Percentiles rank a stretch among this genome's conserved stretches.
Evolutionary conservation across 2,888 invertebrate species (phyloP).

Genomic region (Troilus luridus): DNA sequence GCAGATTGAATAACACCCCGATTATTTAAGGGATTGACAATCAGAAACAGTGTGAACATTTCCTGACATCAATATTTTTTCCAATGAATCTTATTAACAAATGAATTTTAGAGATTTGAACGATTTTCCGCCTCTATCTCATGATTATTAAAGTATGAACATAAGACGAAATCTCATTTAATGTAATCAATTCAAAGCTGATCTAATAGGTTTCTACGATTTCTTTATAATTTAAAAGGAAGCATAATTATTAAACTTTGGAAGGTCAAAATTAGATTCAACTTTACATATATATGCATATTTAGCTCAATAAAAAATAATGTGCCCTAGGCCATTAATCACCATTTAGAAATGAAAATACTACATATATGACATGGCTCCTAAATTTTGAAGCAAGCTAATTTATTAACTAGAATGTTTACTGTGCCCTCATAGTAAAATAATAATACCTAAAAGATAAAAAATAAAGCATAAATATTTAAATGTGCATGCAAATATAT

Average conservation of each 20-base stretch:
- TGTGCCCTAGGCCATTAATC: not conserved
- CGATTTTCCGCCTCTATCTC: no score
- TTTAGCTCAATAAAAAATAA: not conserved
- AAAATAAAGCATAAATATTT: not conserved
- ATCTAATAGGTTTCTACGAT: no score
- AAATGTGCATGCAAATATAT: not conserved
- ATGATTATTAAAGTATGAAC: no score
- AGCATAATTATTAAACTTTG: not conserved
- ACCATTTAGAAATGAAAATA: not conserved
- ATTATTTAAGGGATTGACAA: no score
- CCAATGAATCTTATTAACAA: no score
- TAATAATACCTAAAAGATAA: not conserved
- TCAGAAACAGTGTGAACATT: no score
- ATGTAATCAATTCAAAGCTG: no score
- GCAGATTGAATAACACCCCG: no score
- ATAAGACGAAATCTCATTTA: no score
- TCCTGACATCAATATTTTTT: no score
- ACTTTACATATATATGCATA: not conserved
- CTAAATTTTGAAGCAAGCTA: not conserved
- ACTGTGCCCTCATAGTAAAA: not conserved
- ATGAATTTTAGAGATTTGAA: no score
- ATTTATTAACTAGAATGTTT: not conserved
- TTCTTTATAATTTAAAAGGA: not conserved
- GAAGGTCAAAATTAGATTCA: not conserved
- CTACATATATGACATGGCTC: not conserved